Evolutionary conservation across 2,888 invertebrate genomes (phyloP), one percentile per base, ranked within the genome.

Genomic region (Protophormia terraenovae): DNA sequence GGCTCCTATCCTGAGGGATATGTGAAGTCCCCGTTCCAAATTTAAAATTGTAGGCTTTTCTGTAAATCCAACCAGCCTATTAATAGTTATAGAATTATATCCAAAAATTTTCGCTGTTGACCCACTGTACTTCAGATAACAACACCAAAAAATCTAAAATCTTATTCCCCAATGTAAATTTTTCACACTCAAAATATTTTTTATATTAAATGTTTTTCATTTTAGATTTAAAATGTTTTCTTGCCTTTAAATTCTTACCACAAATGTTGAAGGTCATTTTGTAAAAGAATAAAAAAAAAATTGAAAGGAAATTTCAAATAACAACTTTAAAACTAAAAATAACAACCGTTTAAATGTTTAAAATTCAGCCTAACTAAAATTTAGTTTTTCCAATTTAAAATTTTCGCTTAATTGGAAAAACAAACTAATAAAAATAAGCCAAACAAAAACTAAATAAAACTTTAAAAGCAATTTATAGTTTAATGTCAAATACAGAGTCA

Each of bases 401-500:
- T 69, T 67, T 38, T 38, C 38, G 12, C 6, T 8, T 47, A 78
- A 69, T 47, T 60, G 24, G 10, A 76, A 41, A 38, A 64, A 41
- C 24, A 14, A 47, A 32, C 66, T 3, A 16, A 69, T 12, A 22
- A 32, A 22, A 64, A 64, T n/a, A n/a, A n/a, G n/a, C n/a, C n/a
- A 24, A 80, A 53, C 47, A 7, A 22, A 47, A 45, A 58, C 27
- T 45, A 60, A 73, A 66, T 32, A 64, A 8, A 71, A 64, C 22
- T 58, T 67, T 24, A 53, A 71, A 64, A 55, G 38, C 38, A 80
- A 84, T 84, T 80, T 84, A 84, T 66, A 72, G 71, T 84, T 84
- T 80, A 80, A 84, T 80, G 84, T 77, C 72, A 80, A 45, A 77
- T 55, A 35, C 27, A 10, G 12, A 14, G 35, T 29, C 10, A 69